Percentiles rank a stretch among this genome's conserved stretches.
These are phyloP conservation scores for Cataglyphis rosenhaueri DNA, from an alignment of 2,888 invertebrate species.

Conservation along the genomic window DNA sequence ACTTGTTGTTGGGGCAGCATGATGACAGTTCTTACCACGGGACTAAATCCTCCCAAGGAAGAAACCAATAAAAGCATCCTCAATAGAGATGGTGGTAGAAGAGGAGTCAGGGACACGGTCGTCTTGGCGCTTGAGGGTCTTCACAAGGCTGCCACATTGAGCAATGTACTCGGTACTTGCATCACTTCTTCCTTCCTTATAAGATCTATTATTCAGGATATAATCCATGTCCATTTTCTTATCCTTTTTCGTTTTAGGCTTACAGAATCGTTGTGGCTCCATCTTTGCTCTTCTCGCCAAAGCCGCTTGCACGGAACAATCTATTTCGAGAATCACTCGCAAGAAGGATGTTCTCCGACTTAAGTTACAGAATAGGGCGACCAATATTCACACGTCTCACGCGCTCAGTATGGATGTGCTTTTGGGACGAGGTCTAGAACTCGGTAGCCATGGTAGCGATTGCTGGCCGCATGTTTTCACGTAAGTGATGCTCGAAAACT, in stretches of 20 bases:
- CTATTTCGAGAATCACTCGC: conserved; percentile 83
- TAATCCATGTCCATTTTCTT: not conserved
- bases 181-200: not conserved
- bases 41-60: conserved; percentile 83
- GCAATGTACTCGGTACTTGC: conserved; percentile 91
- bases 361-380: conserved; percentile 88
- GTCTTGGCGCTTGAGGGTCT: conserved; percentile 95
- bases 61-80: conserved; percentile 82
- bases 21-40: conserved; percentile 94
- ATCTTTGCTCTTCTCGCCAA: conserved; percentile 94
- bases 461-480: conserved; percentile 99
- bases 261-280: conserved; percentile 96
- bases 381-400: conserved; percentile 94
- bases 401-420: conserved; percentile 97
- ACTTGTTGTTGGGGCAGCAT: conserved; percentile 97
- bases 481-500: conserved; percentile 74
- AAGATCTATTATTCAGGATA: not conserved
- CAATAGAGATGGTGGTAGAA: conserved; percentile 81
- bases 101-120: conserved; percentile 92
- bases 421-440: conserved; percentile 93
- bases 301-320: conserved; percentile 93
- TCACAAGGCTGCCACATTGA: conserved; percentile 96
- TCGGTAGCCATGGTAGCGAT: conserved; percentile 96
- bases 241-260: conserved; percentile 85
- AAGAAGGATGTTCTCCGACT: conserved; percentile 84